phyloP scores from a whole-genome alignment of 2,888 invertebrate genomes.

The Chirona hameri region DNA sequence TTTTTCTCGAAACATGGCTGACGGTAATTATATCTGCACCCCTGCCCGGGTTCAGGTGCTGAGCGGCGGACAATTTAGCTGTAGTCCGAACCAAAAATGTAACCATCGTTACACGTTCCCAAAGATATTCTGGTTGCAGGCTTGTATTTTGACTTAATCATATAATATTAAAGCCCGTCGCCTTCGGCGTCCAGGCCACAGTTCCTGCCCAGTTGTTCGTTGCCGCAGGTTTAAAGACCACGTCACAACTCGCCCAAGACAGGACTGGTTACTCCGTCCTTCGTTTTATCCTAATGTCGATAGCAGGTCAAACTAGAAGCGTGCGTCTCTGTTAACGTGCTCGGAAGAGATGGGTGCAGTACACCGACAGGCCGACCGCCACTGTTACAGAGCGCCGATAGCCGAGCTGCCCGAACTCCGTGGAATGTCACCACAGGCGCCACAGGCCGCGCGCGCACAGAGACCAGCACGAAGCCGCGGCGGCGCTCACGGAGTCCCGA shows the following conservation, averaged over 20 bases:
- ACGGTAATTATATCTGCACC: too few species aligned
- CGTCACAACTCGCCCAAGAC: neutral
- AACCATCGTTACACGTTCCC: too few species aligned
- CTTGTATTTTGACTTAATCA: too few species aligned
- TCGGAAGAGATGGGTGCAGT: constrained; percentile 30
- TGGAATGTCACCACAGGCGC: constrained; percentile 3
- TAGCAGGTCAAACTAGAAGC: neutral
- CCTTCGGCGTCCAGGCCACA: too few species aligned
- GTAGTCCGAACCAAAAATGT: too few species aligned
- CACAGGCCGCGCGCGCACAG: neutral
- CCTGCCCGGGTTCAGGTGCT: too few species aligned
- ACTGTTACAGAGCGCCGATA: neutral
- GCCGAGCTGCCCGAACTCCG: neutral
- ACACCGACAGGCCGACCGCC: neutral
- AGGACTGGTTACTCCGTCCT: neutral
- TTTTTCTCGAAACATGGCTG: too few species aligned
- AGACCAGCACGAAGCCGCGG: neutral
- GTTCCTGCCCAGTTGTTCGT: too few species aligned
- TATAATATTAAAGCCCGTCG: too few species aligned
- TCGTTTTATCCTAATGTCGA: neutral
- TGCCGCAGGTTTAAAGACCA: neutral
- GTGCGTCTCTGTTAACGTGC: neutral
- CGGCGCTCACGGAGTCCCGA: neutral
- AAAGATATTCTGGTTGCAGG: too few species aligned
- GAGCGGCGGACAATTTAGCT: too few species aligned